Conservation (phyloP, 2,888 invertebrate species). For the Ormyrus thymus region DNA sequence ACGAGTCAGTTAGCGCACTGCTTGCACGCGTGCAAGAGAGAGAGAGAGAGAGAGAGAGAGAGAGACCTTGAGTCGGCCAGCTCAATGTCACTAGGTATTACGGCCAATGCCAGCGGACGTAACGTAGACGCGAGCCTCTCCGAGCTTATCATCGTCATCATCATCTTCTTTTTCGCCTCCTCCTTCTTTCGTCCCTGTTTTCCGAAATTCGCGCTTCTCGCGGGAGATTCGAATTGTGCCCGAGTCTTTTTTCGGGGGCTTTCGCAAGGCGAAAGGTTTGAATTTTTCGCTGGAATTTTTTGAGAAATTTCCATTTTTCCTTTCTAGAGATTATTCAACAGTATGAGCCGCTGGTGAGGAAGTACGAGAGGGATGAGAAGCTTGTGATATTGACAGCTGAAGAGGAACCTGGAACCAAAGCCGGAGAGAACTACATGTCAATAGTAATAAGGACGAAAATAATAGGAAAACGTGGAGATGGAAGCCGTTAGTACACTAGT, state of each 20-base stretch:
- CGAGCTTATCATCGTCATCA: too few species aligned
- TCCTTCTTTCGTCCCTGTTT: not conserved
- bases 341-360: constrained; percentile 58
- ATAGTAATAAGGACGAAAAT: constrained; percentile 60
- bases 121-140: constrained; percentile 33
- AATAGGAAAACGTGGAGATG: constrained; percentile 57
- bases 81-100: constrained; percentile 58
- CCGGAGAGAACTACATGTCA: constrained; percentile 65
- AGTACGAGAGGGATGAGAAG: constrained; percentile 60
- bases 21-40: not conserved
- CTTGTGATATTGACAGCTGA: constrained; percentile 57
- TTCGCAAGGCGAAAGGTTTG: not conserved
- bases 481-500: constrained; percentile 39
- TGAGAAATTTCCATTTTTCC: not conserved
- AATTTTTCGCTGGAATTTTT: not conserved
- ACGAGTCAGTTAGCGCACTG: constrained; percentile 8
- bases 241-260: too few species aligned
- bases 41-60: not conserved
- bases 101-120: constrained; percentile 57
- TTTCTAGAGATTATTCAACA: constrained; percentile 57
- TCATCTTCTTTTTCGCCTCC: not conserved
- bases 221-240: too few species aligned
- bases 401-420: constrained; percentile 61
- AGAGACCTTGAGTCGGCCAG: constrained; percentile 28
- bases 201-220: too few species aligned